Base-by-base conservation (phyloP, 64 coral and sea anemone species). In the Stichodactyla helianthus region DNA sequence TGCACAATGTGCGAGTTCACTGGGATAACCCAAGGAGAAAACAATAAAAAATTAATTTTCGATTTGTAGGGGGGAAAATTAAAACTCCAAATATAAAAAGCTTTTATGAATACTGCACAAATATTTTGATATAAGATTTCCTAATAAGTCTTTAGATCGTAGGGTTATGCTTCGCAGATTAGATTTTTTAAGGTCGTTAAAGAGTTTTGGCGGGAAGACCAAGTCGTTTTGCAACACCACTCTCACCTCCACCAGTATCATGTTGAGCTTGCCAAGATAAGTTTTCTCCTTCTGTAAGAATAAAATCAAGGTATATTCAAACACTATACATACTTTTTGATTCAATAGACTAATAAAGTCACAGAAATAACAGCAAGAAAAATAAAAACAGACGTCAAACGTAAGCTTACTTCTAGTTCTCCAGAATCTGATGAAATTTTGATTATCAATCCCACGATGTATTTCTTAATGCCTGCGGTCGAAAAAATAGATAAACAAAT, bases 371-470 rank as follows among this genome's bases (percentile, higher is more conserved):
- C 13, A 74, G 23, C 12, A 74, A 3, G 9, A 31, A 31, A 74
- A 74, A 74, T 2, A 74, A 74, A 31, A 10, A 23, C 23, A 74
- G 25, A 6, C 12, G 11, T 11, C 17, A 27, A 74, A 65, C 12
- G 62, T 17, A 23, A 83, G 83, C 91, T 23, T 57, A 96, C 94
- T 86, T 96, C 91, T 15, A 96, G 50, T 65, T 89, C 76, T 44
- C 90, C 89, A 17, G 85, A 80, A 27, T 92, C 90, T 82, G 93
- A 95, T 44, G 97, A 99, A 79, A 95, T 99, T 83, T 99, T 99
- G 82, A 99, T 99, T 82, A 99, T 92, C 63, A 99, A 87, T 58
- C 97, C 97, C 15, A 99, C 97, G 8, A 99, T 99, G 61, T 95
- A 99, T 77, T 99, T 95, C 86, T 99, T 99, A 54, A 99, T 99